Conservation (phyloP, 1,140 invertebrate species). For the Leptestheria dahalacensis region DNA sequence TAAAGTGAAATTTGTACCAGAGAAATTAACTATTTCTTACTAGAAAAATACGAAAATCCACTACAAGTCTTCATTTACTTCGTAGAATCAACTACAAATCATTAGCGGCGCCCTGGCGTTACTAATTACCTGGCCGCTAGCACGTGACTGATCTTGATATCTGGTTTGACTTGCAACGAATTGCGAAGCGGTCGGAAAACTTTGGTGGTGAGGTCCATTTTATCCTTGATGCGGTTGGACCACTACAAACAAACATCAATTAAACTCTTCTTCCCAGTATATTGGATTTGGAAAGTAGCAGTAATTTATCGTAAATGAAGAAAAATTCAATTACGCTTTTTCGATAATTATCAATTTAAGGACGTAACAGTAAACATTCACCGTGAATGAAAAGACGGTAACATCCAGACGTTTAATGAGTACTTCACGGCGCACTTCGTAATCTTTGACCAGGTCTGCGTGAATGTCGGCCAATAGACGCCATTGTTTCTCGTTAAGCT, state of each 20-base stretch:
- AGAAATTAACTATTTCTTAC: too few species aligned
- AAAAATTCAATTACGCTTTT: neutral
- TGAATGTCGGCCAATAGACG: slow-evolving; percentile 48
- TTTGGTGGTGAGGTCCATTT: slow-evolving; percentile 52
- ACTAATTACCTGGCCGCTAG: slow-evolving; percentile 48
- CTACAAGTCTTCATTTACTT: too few species aligned
- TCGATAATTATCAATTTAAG: neutral
- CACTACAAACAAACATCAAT: slow-evolving; percentile 40
- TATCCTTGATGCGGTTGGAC: slow-evolving; percentile 61
- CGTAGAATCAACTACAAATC: too few species aligned
- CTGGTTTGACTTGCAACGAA: slow-evolving; percentile 41
- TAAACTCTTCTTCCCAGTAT: neutral
- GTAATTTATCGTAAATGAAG: too few species aligned
- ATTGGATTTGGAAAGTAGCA: too few species aligned
- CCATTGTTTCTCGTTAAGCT: slow-evolving; percentile 68
- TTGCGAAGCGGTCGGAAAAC: slow-evolving; percentile 51
- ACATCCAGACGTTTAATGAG: slow-evolving; percentile 80
- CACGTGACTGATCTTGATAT: slow-evolving; percentile 51
- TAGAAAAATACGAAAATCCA: too few species aligned
- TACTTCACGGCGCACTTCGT: slow-evolving; percentile 66
- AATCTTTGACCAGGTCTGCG: slow-evolving; percentile 59
- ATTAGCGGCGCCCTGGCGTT: too few species aligned
- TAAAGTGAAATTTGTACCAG: too few species aligned
- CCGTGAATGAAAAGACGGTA: slow-evolving; percentile 82
- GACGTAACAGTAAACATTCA: too few species aligned